Base-by-base conservation (phyloP, 2,888 invertebrate species). In the Lasius platythorax region DNA sequence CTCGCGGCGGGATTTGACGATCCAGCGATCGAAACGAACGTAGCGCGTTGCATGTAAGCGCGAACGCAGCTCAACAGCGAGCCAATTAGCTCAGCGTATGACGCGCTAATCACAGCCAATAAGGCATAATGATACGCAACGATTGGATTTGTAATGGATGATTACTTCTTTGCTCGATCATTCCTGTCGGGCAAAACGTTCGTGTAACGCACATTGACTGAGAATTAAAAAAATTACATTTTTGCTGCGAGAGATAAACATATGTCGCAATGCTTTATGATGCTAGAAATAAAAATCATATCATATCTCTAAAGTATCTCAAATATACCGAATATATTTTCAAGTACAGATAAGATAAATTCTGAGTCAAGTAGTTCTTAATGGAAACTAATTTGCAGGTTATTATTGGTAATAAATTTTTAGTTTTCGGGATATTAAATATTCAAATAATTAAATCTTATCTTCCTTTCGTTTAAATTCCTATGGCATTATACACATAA, bases 31-130 rank as follows among this genome's bases (percentile, higher is more conserved):
- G 63, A 61, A 23, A 46, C 30, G 18, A 50, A 15, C 75, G 40
- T 40, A 15, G 28, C 28, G 53, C n/a, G 66, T 18, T 46, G 64
- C 78, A 83, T 83, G 88, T 72, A 85, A 85, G 85, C 82, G 75
- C 58, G 75, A 63, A 67, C 50, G 73, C 81, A 63, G 28, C 79
- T 75, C 67, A 67, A 64, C 58, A 33, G 46, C n/a, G 40, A 79
- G 68, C 83, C 83, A 87, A 89, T 89, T 89, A 89, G 70, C 53
- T 46, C 6, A 75, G 66, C 81, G 56, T 79, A 64, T 84, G 84
- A 90, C 79, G 84, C 78, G 87, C 88, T 90, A 87, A 88, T 85
- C 87, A 70, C 68, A 82, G 9, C 66, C 84, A 85, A 85, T 85
- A 82, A 81, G 75, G 68, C 75, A 85, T 85, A 85, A 87, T 85